A percentile compares a stretch with the other conserved stretches of the same genome.
Conservation (phyloP, 2,113 vertebrate genomes). For the Grantiella picta region DNA sequence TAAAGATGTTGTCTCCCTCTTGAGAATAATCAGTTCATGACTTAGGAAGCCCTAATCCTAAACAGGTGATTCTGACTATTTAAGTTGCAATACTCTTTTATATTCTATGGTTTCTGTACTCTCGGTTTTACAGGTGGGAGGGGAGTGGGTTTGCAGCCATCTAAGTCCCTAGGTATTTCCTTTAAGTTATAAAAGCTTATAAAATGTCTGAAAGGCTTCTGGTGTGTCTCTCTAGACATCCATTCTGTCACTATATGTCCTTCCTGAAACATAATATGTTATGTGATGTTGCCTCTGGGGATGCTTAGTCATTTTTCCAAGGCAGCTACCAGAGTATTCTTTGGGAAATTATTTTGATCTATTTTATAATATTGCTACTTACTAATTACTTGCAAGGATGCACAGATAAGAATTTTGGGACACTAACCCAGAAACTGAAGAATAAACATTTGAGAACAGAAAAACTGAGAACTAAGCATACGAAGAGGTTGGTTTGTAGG, state of each 20-base stretch:
- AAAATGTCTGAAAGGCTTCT: not conserved
- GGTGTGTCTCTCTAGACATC: not conserved
- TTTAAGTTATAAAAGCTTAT: not conserved
- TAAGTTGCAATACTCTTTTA: not conserved
- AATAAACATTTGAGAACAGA: not conserved
- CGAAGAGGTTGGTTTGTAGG: not conserved
- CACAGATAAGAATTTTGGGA: not conserved
- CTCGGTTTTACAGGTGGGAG: not conserved
- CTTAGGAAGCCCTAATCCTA: not conserved
- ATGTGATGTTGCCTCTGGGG: not conserved
- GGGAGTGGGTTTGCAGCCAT: not conserved
- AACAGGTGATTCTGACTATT: not conserved
- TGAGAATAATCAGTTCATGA: not conserved
- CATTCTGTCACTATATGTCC: not conserved
- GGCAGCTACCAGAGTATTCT: not conserved
- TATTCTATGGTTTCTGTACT: not conserved
- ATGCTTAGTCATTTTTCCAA: not conserved
- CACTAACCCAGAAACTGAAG: not conserved
- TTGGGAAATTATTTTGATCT: not conserved
- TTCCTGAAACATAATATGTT: not conserved
- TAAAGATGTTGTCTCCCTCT: not conserved
- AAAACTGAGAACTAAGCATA: not conserved
- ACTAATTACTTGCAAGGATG: not conserved
- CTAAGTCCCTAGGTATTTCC: not conserved
- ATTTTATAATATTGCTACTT: not conserved